A percentile compares a stretch with the other conserved stretches of the same genome.
Evolutionary conservation across 2,113 vertebrate species (phyloP).

Genomic region (Pelvicachromis taeniatus): DNA sequence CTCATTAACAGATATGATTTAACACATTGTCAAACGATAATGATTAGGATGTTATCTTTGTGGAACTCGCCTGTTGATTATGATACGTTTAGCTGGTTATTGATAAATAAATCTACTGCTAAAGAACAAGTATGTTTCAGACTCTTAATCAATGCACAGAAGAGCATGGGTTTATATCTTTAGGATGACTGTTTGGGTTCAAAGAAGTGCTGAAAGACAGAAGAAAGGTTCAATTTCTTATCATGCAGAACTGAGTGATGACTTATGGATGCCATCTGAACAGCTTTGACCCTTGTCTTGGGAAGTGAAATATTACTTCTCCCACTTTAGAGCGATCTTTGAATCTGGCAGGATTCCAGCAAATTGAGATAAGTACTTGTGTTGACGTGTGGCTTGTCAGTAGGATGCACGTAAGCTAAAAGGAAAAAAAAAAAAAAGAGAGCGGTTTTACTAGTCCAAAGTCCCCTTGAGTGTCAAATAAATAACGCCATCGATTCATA

Average conservation of each 20-base stretch:
- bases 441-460: not conserved
- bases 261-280: not conserved
- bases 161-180: not conserved
- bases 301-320: not conserved
- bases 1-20: not conserved
- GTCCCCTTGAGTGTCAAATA: constrained; percentile 8
- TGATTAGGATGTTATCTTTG: not conserved
- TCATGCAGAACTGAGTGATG: not conserved
- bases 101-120: not conserved
- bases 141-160: not conserved
- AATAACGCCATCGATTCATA: not conserved
- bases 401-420: not conserved
- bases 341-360: not conserved
- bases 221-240: not conserved
- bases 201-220: not conserved
- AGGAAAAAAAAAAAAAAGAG: not conserved
- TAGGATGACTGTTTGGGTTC: not conserved
- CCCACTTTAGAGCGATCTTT: constrained; percentile 19
- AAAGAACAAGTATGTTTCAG: not conserved
- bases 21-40: not conserved
- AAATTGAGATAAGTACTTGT: not conserved
- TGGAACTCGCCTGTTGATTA: not conserved
- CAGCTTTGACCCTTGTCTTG: constrained; percentile 14
- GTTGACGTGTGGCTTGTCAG: not conserved
- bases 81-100: not conserved